phyloP scores from a whole-genome alignment of 23 tunicate genomes.

The Trididemnum miniatum region DNA sequence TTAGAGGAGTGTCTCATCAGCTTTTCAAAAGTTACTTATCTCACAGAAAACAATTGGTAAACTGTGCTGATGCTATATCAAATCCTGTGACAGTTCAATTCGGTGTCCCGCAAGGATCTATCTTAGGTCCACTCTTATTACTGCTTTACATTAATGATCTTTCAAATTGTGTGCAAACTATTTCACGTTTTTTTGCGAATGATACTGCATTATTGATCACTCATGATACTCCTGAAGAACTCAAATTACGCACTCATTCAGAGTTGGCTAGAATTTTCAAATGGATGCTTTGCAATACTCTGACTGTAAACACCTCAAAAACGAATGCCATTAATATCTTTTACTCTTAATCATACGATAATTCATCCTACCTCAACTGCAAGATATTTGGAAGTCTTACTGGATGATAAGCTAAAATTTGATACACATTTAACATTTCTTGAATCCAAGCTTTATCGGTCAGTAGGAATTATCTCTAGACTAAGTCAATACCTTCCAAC shows the following conservation, averaged over 20 bases:
- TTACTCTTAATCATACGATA: too few species aligned
- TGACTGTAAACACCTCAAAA: too few species aligned
- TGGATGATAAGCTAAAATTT: too few species aligned
- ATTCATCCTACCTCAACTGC: too few species aligned
- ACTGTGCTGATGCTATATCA: background rate
- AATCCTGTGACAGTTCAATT: background rate
- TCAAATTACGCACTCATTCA: background rate
- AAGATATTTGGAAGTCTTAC: too few species aligned
- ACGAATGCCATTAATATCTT: too few species aligned
- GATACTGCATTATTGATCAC: background rate
- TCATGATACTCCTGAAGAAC: background rate
- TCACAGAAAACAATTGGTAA: background rate
- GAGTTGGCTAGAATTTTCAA: background rate
- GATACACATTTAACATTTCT: too few species aligned
- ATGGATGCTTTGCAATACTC: background rate
- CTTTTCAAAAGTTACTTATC: background rate
- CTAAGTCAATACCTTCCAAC: too few species aligned
- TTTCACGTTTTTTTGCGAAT: background rate
- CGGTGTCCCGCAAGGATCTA: background rate
- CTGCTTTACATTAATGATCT: background rate
- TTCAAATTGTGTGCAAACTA: background rate
- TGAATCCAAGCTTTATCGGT: too few species aligned
- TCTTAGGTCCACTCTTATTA: background rate
- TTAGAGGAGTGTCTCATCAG: background rate
- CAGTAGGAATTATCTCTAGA: too few species aligned